A percentile compares a stretch with the other conserved stretches of the same genome.
These are phyloP conservation scores for Rhagologus leucostigma DNA, from an alignment of 2,113 vertebrate genomes.

Conservation along the genomic window DNA sequence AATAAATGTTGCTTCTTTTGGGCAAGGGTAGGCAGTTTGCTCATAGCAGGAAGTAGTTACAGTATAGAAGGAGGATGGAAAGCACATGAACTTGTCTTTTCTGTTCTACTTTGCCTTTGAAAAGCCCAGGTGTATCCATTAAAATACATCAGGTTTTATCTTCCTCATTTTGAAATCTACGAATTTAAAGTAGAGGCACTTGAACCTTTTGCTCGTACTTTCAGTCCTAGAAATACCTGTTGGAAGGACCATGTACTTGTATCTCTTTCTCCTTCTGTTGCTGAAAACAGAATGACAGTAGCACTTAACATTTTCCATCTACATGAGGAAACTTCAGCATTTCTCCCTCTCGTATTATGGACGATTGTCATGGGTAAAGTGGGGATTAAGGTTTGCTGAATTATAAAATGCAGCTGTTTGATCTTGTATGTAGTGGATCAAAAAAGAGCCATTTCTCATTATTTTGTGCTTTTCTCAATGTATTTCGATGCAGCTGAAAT, in stretches of 20 bases:
- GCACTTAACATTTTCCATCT: neutral
- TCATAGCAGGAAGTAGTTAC: neutral
- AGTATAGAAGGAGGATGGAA: neutral
- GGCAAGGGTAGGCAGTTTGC: neutral
- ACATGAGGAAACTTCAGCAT: neutral
- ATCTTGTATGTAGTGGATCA: constrained; percentile 9
- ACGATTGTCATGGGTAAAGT: neutral
- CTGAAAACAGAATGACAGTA: neutral
- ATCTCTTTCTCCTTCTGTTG: neutral
- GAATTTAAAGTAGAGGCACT: neutral
- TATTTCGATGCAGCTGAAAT: neutral
- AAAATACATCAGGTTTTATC: neutral
- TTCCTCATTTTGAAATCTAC: neutral
- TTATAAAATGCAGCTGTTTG: constrained; percentile 29
- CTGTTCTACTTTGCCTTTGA: neutral
- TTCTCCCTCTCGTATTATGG: neutral
- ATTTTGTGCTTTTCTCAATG: neutral
- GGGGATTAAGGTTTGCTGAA: constrained; percentile 13
- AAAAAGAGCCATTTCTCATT: neutral
- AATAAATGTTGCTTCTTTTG: neutral
- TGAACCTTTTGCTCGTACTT: constrained; percentile 2
- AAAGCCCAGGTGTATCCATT: neutral
- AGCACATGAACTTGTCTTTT: neutral
- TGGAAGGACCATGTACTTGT: neutral
- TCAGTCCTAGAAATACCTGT: neutral